These are phyloP conservation scores for Encarsia formosa DNA, from an alignment of 2,888 invertebrate species.

Conservation along the genomic window DNA sequence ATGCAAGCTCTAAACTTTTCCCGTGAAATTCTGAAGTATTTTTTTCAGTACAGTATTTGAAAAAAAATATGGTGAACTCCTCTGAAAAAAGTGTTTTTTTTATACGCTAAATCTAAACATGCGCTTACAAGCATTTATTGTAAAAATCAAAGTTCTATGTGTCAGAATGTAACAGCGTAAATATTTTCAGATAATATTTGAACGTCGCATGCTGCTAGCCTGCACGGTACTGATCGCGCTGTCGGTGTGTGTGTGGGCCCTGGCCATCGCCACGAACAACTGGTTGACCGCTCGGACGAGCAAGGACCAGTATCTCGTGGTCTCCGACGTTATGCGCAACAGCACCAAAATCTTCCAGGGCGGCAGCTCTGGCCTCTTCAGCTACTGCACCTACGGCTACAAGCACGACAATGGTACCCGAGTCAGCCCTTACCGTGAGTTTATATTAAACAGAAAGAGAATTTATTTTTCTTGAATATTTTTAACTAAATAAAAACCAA, in stretches of 20 bases:
- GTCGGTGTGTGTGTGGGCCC: slow-evolving; percentile 66
- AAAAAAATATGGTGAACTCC: too few species aligned
- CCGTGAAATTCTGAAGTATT: too few species aligned
- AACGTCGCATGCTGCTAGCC: slow-evolving; percentile 67
- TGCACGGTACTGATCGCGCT: slow-evolving; percentile 66
- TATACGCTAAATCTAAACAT: too few species aligned
- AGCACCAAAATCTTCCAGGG: slow-evolving; percentile 14
- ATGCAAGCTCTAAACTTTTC: too few species aligned
- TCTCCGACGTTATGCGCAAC: neutral
- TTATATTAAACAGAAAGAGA: too few species aligned
- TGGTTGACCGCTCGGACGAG: slow-evolving; percentile 53
- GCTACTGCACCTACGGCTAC: slow-evolving; percentile 13
- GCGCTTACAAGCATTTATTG: too few species aligned
- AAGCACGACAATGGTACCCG: slow-evolving; percentile 5
- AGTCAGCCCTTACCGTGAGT: slow-evolving; percentile 15
- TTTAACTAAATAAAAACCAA: too few species aligned
- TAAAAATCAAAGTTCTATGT: too few species aligned
- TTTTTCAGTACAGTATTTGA: too few species aligned
- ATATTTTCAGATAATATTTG: slow-evolving; percentile 61
- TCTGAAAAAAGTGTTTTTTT: too few species aligned
- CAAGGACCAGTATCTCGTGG: neutral
- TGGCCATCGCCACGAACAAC: slow-evolving; percentile 69
- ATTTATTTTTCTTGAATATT: too few species aligned
- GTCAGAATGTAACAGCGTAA: too few species aligned
- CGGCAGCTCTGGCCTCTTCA: slow-evolving; percentile 17